A percentile compares a stretch with the other conserved stretches of the same genome.
These are phyloP conservation scores for Hyposoter dolosus DNA, from an alignment of 2,888 invertebrate species.

Conservation along the genomic window DNA sequence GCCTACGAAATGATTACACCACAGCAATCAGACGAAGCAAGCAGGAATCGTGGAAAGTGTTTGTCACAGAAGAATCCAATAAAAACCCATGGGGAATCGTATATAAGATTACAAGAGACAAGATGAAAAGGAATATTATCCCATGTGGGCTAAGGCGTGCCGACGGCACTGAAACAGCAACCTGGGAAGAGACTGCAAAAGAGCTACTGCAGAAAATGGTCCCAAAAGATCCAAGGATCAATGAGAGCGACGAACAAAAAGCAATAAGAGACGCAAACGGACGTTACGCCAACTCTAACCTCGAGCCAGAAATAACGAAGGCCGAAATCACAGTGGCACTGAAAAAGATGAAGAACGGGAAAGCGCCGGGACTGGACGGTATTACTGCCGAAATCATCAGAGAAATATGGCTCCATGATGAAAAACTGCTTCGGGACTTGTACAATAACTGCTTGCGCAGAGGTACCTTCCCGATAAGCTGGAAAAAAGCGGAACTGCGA, in stretches of 20 bases:
- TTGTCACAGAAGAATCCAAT: conserved; percentile 15
- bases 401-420: background rate
- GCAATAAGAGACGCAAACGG: background rate
- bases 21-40: conserved; percentile 12
- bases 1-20: background rate
- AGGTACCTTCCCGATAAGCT: conserved; percentile 45
- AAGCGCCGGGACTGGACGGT: conserved; percentile 37
- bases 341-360: conserved; percentile 14
- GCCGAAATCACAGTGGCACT: conserved; percentile 20
- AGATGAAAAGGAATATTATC: background rate
- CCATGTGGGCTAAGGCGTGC: background rate
- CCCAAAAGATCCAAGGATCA: conserved; percentile 47
- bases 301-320: conserved; percentile 4
- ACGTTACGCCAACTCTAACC: background rate
- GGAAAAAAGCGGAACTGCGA: conserved; percentile 53
- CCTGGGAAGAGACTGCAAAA: conserved; percentile 52
- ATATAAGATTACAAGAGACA: conserved; percentile 29
- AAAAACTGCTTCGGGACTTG: background rate
- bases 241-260: conserved; percentile 6
- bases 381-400: background rate
- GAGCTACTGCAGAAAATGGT: conserved; percentile 39
- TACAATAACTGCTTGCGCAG: conserved; percentile 61
- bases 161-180: conserved; percentile 27
- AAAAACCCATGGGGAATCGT: conserved; percentile 40
- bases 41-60: conserved; percentile 19